phyloP scores from a whole-genome alignment of 2,888 invertebrate species.

The Leucoma salicis region DNA sequence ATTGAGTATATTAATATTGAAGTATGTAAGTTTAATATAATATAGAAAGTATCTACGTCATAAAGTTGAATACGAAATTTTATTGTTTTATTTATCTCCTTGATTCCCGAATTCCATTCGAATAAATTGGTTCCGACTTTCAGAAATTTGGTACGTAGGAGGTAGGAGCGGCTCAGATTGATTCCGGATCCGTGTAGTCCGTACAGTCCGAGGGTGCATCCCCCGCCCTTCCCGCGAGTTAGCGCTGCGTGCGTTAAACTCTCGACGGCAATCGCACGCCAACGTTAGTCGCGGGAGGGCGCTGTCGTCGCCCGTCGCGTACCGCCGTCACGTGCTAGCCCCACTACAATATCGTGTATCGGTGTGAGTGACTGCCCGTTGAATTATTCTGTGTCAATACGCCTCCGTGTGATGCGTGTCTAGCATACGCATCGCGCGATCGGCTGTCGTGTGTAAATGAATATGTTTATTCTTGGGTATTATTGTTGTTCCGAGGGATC shows the following conservation, averaged over 20 bases:
- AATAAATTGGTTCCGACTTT: conserved; percentile 43
- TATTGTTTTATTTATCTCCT: conserved; percentile 52
- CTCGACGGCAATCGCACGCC: conserved; percentile 72
- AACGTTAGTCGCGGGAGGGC: conserved; percentile 76
- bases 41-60: conserved; percentile 57
- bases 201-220: conserved; percentile 60
- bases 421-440: conserved; percentile 62
- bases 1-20: conserved; percentile 60
- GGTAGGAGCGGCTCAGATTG: conserved; percentile 53
- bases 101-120: conserved; percentile 24
- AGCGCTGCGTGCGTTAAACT: conserved; percentile 41
- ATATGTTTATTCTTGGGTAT: conserved; percentile 69
- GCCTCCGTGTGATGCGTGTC: conserved; percentile 64
- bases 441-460: conserved; percentile 61
- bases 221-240: conserved; percentile 55
- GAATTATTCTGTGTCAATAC: conserved; percentile 71
- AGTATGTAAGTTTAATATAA: conserved; percentile 52
- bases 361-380: conserved; percentile 68
- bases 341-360: conserved; percentile 45
- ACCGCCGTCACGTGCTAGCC: conserved; percentile 56
- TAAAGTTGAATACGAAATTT: conserved; percentile 61
- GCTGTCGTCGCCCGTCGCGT: conserved; percentile 51
- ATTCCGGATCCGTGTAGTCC: conserved; percentile 30
- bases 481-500: conserved; percentile 63
- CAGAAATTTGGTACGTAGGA: conserved; percentile 49